Base-by-base conservation (phyloP, 2,797 vertebrate species). In the Oryzias sinensis region DNA sequence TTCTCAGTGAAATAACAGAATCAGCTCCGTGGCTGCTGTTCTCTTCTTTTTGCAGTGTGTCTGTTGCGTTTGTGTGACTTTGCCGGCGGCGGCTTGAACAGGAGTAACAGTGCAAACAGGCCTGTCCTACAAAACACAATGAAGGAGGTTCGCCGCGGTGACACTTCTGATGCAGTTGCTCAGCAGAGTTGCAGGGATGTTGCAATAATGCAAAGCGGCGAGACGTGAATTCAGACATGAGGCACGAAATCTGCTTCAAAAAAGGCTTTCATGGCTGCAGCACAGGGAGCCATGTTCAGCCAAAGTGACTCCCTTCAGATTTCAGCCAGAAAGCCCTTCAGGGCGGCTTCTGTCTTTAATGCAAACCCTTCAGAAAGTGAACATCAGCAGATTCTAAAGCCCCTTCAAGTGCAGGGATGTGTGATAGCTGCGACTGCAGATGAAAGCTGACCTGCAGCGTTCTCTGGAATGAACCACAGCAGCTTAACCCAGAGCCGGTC, bases 261-360 rank as follows among this genome's bases (percentile, higher is more conserved):
- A 85, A 79, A 70, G 61, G 65, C 72, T 67, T 40, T 63, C 62
- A 62, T 71, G 67, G 67, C 70, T 61, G 73, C 42, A 58, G 76
- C 56, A 47, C 69, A 65, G 57, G 64, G 47, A 64, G 65, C 59
- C 70, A 41, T 60, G 58, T 74, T 59, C 65, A 76, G 74, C 55
- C 62, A 74, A 17, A 3, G 55, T 79, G 74, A 77, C 60, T 85
- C 73, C 77, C 72, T 74, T 83, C 55, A 72, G 43, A 79, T 78
- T 72, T 73, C 47, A 67, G 65, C 65, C 62, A 54, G 60, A 66
- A 18, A 52, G 20, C 62, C 63, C 66, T 74, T 33, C 61, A 72
- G 68, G 59, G 71, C 64, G 57, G 42, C 64, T 59, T 56, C 51
- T 25, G 51, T 50, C 56, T 62, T 73, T 46, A 65, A 77, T 71